Percentiles rank a stretch among this genome's conserved stretches.
phyloP scores from a whole-genome alignment of 2,113 vertebrate genomes.

The Brachypteracias leptosomus region DNA sequence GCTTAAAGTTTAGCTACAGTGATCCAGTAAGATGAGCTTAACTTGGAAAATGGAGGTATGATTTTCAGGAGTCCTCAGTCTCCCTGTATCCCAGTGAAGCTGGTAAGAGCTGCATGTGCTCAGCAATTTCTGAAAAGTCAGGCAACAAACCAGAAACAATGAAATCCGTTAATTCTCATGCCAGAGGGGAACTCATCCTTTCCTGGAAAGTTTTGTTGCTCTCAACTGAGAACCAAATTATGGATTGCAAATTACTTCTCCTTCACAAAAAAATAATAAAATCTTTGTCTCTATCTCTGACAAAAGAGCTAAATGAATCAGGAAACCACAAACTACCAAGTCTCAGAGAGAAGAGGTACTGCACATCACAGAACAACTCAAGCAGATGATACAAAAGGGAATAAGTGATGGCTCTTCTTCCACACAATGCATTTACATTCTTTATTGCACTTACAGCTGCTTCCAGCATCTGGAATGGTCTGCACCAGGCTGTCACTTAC shows the following conservation, averaged over 20 bases:
- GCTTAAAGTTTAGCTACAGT: neutral
- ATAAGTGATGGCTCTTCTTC: neutral
- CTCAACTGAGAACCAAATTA: neutral
- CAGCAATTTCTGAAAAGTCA: neutral
- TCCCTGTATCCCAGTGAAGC: neutral
- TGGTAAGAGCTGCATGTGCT: neutral
- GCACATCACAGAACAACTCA: neutral
- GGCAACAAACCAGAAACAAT: neutral
- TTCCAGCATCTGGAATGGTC: neutral
- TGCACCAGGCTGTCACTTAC: neutral
- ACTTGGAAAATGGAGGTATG: neutral
- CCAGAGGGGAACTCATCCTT: constrained; percentile 28
- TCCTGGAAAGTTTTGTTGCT: constrained; percentile 19
- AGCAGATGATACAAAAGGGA: neutral
- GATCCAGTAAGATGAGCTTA: neutral
- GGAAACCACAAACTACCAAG: neutral
- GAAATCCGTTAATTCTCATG: neutral
- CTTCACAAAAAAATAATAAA: neutral
- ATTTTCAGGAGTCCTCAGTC: neutral
- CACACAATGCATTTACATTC: neutral
- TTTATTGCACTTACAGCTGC: neutral
- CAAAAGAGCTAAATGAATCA: neutral
- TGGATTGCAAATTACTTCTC: neutral
- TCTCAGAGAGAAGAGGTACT: neutral
- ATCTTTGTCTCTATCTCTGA: neutral